phyloP scores from a whole-genome alignment of 2,113 vertebrate species.

The Rhinolophus sinicus region DNA sequence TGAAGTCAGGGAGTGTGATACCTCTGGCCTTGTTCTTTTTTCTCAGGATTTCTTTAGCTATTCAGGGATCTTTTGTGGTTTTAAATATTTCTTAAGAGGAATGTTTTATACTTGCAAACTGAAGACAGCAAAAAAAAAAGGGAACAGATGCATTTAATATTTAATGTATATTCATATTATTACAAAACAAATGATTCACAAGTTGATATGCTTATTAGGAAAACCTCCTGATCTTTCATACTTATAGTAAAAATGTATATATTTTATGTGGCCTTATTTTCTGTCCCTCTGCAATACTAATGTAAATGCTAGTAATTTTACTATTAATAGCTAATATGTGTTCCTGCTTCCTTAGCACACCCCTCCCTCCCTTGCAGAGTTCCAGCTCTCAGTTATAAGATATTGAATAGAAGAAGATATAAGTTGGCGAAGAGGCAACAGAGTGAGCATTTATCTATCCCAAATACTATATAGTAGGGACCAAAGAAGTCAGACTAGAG shows the following conservation, averaged over 20 bases:
- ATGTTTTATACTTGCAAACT: constrained; percentile 11
- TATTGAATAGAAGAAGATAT: background rate
- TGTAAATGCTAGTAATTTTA: background rate
- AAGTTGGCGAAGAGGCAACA: background rate
- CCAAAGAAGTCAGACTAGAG: background rate
- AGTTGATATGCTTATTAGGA: background rate
- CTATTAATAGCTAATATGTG: background rate
- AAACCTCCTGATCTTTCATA: background rate
- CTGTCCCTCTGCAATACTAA: background rate
- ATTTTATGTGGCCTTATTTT: background rate
- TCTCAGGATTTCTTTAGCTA: background rate
- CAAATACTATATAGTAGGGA: background rate
- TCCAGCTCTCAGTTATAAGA: background rate
- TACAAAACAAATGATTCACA: constrained; percentile 29
- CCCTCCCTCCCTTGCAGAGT: background rate
- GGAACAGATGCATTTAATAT: constrained; percentile 16
- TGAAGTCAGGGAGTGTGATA: background rate
- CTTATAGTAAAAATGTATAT: background rate
- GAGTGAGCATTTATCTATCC: background rate
- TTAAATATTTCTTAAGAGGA: constrained; percentile 20
- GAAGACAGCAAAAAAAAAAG: background rate
- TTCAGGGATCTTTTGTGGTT: background rate
- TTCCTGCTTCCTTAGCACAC: background rate
- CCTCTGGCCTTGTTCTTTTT: background rate
- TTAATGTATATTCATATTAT: constrained; percentile 10